Percentiles rank a stretch among this genome's conserved stretches.
phyloP scores from a whole-genome alignment of 2,797 vertebrate species.

The Sarcophilus harrisii region DNA sequence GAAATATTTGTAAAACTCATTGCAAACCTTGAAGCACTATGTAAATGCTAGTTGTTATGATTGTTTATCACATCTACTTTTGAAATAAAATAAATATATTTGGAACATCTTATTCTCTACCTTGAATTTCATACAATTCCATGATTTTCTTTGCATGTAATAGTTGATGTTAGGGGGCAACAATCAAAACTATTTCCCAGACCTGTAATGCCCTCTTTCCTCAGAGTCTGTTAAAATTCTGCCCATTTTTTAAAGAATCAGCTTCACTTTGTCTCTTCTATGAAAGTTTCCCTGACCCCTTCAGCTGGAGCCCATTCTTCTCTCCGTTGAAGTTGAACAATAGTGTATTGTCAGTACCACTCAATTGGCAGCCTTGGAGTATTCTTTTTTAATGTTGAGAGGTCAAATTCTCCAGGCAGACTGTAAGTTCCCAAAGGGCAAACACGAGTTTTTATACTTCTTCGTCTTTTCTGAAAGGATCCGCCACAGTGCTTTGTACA shows the following conservation, averaged over 20 bases:
- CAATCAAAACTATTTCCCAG: constrained; percentile 1
- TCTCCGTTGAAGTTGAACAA: neutral
- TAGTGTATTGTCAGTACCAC: neutral
- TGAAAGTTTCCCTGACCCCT: neutral
- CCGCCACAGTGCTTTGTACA: neutral
- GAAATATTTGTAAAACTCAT: neutral
- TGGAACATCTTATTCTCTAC: constrained; percentile 35
- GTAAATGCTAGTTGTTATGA: neutral
- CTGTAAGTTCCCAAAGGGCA: neutral
- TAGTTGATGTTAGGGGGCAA: constrained; percentile 17
- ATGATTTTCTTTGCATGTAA: constrained; percentile 35
- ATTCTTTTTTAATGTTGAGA: neutral
- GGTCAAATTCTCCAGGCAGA: neutral
- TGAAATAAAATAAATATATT: constrained; percentile 38
- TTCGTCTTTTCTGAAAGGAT: neutral
- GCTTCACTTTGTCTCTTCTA: neutral
- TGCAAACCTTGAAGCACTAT: neutral
- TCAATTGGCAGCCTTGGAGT: neutral
- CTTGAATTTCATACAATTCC: constrained; percentile 23
- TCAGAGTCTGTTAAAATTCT: neutral
- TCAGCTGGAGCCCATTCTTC: neutral
- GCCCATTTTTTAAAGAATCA: neutral
- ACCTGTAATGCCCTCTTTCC: constrained; percentile 17
- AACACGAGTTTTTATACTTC: neutral
- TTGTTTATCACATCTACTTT: constrained; percentile 14